These are phyloP conservation scores for Cacoxenus indagator DNA, from an alignment of 2,888 invertebrate genomes.

Conservation along the genomic window DNA sequence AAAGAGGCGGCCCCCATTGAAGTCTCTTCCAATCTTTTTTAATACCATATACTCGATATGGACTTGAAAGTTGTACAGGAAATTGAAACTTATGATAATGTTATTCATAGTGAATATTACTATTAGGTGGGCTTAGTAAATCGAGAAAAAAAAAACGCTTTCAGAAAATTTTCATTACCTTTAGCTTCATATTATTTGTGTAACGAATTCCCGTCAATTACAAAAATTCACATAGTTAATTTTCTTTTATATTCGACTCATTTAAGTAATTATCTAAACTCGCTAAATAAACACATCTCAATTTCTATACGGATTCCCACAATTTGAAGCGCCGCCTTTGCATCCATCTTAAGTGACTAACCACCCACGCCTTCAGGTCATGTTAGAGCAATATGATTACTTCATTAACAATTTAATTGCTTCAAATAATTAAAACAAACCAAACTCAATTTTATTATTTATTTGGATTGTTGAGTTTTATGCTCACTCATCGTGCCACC, in stretches of 20 bases:
- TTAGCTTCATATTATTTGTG: no score
- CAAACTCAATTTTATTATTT: background rate
- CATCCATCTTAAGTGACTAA: background rate
- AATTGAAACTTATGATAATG: no score
- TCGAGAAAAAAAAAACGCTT: no score
- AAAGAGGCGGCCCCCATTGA: no score
- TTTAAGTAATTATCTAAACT: background rate
- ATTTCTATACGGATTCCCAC: background rate
- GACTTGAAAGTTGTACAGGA: no score
- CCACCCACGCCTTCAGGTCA: background rate
- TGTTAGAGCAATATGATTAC: conserved; percentile 8
- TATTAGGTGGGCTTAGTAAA: no score
- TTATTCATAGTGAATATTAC: no score
- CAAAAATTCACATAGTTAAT: background rate
- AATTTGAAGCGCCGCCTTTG: background rate
- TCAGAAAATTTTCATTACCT: no score
- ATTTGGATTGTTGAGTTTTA: conserved; percentile 6
- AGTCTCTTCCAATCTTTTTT: no score
- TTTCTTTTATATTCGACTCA: background rate
- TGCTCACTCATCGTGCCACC: conserved; percentile 11
- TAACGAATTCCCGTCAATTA: no score
- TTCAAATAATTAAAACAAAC: conserved; percentile 10
- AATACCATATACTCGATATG: no score
- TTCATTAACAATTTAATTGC: conserved; percentile 19
- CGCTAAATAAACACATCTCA: background rate